phyloP scores from a whole-genome alignment of 2,888 invertebrate species.

The Celastrina argiolus region DNA sequence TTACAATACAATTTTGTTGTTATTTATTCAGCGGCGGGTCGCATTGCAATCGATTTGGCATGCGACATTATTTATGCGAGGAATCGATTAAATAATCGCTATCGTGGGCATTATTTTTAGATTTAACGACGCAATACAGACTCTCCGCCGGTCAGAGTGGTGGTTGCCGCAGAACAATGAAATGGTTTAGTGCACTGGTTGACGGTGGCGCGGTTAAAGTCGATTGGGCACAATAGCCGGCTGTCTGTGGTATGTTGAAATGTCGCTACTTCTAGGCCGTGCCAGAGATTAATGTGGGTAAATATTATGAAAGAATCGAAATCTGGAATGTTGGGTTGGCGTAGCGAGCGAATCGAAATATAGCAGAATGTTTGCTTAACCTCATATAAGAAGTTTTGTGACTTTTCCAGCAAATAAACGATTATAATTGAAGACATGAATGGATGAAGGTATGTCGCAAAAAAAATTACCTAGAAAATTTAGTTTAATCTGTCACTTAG shows the following conservation, averaged over 20 bases:
- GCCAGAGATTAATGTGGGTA: not conserved
- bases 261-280: not conserved
- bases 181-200: not conserved
- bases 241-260: not conserved
- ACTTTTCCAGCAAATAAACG: no score
- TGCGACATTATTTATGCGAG: slow-evolving; percentile 29
- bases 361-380: no score
- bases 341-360: no score
- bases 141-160: not conserved
- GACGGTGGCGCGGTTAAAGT: not conserved
- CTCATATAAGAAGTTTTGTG: no score
- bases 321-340: not conserved
- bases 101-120: slow-evolving; percentile 22
- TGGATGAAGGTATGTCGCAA: no score
- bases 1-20: slow-evolving; percentile 28
- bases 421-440: no score
- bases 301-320: not conserved
- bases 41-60: slow-evolving; percentile 30
- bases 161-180: not conserved
- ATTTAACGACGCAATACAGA: slow-evolving; percentile 12
- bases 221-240: not conserved
- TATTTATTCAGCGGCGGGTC: slow-evolving; percentile 24
- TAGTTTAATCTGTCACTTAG: no score
- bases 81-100: slow-evolving; percentile 25
- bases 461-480: no score